Evolutionary conservation across 1,140 invertebrate species (phyloP), one percentile per base, ranked within the genome.

Genomic region (Zaprionus vittiger): DNA sequence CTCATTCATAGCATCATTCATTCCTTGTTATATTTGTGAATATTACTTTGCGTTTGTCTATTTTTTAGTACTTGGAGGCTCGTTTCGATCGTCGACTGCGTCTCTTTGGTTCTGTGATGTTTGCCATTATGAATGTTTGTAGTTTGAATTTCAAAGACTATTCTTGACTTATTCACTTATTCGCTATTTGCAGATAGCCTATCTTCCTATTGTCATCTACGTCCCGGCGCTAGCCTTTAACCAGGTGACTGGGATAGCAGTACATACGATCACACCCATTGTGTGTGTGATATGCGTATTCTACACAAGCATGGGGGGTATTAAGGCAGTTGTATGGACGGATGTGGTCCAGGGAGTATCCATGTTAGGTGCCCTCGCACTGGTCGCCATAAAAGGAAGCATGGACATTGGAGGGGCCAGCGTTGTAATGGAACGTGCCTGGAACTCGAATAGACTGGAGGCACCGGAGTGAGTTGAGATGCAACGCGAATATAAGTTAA

Each of bases 301-400:
- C 87, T 98, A 98, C 84, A 97, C 97, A 2, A 95, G 96, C 56
- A 87, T 98, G 93, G 97, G 97, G 65, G 97, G 97, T 0, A 93
- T 98, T 63, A 97, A 97, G 93, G 97, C 97, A 0, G 97, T 98
- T 0, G 95, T 98, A 20, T 97, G 96, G 97, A 98, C 97, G 1
- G 97, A 98, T 93, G 95, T 96, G 0, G 95, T 98, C 67, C 97
- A 98, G 93, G 95, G 96, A 1, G 80, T 95, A 12, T 94, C 97
- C 5, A 98, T 98, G 96, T 94, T 97, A 74, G 95, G 94, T 0
- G 96, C 96, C 1, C 93, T 97, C 2, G 93, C 96, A 2, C 93
- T 94, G 0, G 95, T 97, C 0, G 93, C 96, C 0, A 83, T 96
- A 5, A 94, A 96, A 63, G 97, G 97, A 0, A 95, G 95, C 7